Evolutionary conservation across 2,888 invertebrate species (phyloP), one percentile per base, ranked within the genome.

Genomic region (Podotricha telesiphe): DNA sequence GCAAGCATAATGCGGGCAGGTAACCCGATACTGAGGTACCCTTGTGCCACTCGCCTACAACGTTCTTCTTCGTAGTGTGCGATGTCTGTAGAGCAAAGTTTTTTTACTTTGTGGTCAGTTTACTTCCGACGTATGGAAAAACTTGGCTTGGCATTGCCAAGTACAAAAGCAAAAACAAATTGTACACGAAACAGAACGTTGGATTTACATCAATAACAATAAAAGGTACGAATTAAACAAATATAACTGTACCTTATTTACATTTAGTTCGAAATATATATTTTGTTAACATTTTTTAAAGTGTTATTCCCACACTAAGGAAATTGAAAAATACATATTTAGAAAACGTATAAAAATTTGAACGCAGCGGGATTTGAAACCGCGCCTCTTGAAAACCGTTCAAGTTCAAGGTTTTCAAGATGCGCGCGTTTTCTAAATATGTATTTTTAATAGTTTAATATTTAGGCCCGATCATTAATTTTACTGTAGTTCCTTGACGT

Each of bases 1-100:
- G 75, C 80, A 80, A 82, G 86, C 82, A 86, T 83, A 85, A 83
- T 73, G 71, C 74, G 69, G 71, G 71, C 76, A 69, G 73, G 76
- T 74, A 74, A 76, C 73, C 64, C 63, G 75, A 76, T 76, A 74
- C 62, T 65, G 68, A 56, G 67, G 67, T 53, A 72, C 66, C 72
- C 69, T 67, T 71, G 73, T 66, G 71, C 69, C 61, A 67, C 65
- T 71, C 67, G 67, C 70, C 68, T 73, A 69, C 71, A 69, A 69
- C 55, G 67, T 67, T 65, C 69, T 67, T 65, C 69, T 68, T 45
- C 62, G 59, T 67, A 58, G 69, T 67, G 68, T 55, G 65, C 40
- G 67, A 68, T 72, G 69, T n/a, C 62, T 65, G 62, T 61, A 51
- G n/a, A n/a, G 58, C 63, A 65, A 69, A 67, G 69, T 73, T 66